Evolutionary conservation across 2,113 vertebrate species (phyloP).

Genomic region (Mormyrus lacerda): DNA sequence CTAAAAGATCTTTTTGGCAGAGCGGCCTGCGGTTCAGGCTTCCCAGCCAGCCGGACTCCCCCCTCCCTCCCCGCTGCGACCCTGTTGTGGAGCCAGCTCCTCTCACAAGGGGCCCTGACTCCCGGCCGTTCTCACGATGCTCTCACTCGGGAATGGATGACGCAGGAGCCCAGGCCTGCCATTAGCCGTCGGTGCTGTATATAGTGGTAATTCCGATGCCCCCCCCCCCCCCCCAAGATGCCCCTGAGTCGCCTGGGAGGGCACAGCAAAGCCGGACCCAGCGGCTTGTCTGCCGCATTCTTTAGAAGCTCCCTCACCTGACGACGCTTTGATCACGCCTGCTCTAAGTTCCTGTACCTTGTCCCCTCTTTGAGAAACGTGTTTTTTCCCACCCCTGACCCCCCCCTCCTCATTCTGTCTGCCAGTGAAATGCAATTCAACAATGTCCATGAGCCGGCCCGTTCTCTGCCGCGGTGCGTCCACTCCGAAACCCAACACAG

Average conservation of each 20-base stretch:
- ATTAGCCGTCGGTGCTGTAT: background rate
- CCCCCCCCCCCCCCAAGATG: background rate
- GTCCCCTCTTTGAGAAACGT: background rate
- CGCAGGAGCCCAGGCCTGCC: too few relatives aligned
- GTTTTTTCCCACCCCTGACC: background rate
- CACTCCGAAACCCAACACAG: background rate
- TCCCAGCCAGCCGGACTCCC: background rate
- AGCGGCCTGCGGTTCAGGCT: background rate
- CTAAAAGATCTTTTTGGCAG: background rate
- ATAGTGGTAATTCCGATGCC: background rate
- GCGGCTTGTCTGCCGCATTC: background rate
- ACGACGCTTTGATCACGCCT: background rate
- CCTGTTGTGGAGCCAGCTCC: background rate
- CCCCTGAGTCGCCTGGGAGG: background rate
- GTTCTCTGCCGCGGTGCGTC: background rate
- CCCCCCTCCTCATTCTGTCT: background rate
- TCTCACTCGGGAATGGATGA: background rate
- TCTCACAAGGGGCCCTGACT: background rate
- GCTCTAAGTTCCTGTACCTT: background rate
- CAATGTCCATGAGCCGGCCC: conserved; percentile 24
- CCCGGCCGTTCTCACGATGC: background rate
- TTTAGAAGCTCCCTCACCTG: background rate
- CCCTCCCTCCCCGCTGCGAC: background rate
- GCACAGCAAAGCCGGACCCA: conserved; percentile 6
- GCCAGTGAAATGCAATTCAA: conserved; percentile 36